A percentile compares a stretch with the other conserved stretches of the same genome.
phyloP scores from a whole-genome alignment of 2,797 vertebrate species.

The Chiloscyllium punctatum region DNA sequence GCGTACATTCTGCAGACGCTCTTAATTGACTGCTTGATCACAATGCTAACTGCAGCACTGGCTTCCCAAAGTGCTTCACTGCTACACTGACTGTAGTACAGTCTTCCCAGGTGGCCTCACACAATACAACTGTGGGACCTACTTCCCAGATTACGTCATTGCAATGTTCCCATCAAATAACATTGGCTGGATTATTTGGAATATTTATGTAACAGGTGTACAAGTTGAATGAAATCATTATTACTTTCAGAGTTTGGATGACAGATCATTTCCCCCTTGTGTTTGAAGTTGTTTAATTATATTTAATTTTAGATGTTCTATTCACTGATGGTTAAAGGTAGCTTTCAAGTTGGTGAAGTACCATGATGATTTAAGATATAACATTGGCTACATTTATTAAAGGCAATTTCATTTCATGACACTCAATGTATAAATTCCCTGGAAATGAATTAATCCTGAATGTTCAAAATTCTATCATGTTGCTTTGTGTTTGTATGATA shows the following conservation, averaged over 20 bases:
- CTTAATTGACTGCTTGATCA: no score
- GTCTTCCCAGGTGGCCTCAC: no score
- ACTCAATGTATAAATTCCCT: background rate
- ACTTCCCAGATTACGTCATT: no score
- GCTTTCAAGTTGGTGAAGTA: background rate
- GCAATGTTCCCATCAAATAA: no score
- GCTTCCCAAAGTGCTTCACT: no score
- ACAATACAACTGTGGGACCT: no score
- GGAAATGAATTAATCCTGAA: conserved; percentile 8
- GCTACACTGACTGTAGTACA: no score
- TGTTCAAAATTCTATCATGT: background rate
- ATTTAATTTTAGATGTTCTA: background rate
- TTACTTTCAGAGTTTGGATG: background rate
- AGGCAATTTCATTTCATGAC: background rate
- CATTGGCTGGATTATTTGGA: background rate
- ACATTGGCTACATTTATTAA: background rate
- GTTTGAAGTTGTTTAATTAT: background rate
- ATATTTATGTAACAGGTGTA: background rate
- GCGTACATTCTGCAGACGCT: no score
- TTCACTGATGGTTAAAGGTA: background rate
- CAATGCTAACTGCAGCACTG: no score
- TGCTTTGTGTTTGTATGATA: background rate
- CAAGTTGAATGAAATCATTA: background rate
- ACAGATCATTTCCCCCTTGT: background rate
- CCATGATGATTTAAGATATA: background rate